phyloP scores from a whole-genome alignment of 2,888 invertebrate species.

The Pseudanteris insignis region DNA sequence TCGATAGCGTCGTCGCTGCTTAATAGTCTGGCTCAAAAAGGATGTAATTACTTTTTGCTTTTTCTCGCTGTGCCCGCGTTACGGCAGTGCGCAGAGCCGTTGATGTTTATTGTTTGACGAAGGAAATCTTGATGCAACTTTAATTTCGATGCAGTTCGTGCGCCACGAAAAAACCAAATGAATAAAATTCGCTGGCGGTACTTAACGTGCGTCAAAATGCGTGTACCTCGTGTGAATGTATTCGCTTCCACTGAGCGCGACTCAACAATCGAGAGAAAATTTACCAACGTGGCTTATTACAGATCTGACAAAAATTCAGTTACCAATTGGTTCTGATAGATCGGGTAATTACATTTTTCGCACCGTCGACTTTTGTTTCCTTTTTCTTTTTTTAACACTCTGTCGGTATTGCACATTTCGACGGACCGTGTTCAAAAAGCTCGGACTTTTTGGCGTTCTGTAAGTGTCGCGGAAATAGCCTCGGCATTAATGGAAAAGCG shows the following conservation, averaged over 20 bases:
- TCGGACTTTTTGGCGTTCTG: constrained; percentile 3
- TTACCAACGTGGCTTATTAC: constrained; percentile 13
- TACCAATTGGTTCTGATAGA: constrained; percentile 35
- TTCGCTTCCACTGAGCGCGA: no score
- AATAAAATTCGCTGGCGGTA: constrained; percentile 19
- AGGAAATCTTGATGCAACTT: constrained; percentile 34
- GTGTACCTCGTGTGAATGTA: no score
- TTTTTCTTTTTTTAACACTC: constrained; percentile 2
- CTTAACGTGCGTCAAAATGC: background rate
- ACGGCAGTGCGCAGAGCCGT: background rate
- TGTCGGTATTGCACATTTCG: constrained; percentile 21
- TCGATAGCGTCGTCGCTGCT: constrained; percentile 42
- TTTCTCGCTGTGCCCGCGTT: background rate
- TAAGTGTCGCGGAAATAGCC: constrained; percentile 4
- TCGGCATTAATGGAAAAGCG: constrained; percentile 10
- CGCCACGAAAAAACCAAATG: constrained; percentile 20
- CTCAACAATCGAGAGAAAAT: no score
- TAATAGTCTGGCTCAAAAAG: constrained; percentile 33
- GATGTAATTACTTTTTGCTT: constrained; percentile 38
- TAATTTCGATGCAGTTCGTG: constrained; percentile 19
- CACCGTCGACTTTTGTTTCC: constrained; percentile 6
- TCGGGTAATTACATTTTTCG: constrained; percentile 24
- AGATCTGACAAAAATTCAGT: constrained; percentile 17
- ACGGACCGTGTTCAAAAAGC: constrained; percentile 13
- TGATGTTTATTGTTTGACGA: constrained; percentile 31